Conservation (phyloP, 2,113 vertebrate genomes). For the Hyperopisus bebe region DNA sequence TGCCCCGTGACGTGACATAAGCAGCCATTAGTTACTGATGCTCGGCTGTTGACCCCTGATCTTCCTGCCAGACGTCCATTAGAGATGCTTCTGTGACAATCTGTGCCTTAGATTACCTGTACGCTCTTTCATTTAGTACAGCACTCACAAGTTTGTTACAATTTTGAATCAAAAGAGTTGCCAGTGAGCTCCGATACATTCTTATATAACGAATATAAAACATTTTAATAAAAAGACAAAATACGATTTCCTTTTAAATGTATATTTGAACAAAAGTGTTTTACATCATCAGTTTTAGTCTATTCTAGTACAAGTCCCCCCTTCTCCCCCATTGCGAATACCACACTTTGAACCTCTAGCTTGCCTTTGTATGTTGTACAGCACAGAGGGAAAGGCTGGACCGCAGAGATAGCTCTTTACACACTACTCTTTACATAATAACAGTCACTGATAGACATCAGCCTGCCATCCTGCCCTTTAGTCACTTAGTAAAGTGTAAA, state of each 20-base stretch:
- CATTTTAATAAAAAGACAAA: slow-evolving; percentile 53
- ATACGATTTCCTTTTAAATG: slow-evolving; percentile 73
- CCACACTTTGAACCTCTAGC: slow-evolving; percentile 61
- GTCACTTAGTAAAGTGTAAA: slow-evolving; percentile 59
- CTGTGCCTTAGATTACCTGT: not conserved
- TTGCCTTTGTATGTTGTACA: slow-evolving; percentile 70
- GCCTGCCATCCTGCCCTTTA: slow-evolving; percentile 47
- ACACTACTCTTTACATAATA: slow-evolving; percentile 64
- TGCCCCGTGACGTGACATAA: not conserved
- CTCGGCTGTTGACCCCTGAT: not conserved
- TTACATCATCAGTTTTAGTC: slow-evolving; percentile 67
- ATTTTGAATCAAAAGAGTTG: not conserved
- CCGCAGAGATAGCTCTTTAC: slow-evolving; percentile 50
- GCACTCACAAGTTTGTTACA: not conserved
- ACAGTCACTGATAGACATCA: slow-evolving; percentile 61
- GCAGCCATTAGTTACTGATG: not conserved
- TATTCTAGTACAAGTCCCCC: slow-evolving; percentile 67
- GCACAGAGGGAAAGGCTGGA: slow-evolving; percentile 74
- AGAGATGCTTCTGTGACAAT: not conserved
- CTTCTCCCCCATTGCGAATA: slow-evolving; percentile 59
- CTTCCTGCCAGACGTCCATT: not conserved
- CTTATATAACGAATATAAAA: not conserved
- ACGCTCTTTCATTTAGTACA: not conserved
- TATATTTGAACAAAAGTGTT: slow-evolving; percentile 74
- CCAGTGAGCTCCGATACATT: not conserved